Evolutionary conservation across 2,797 vertebrate species (phyloP), one percentile per base, ranked within the genome.

Genomic region (Oryzias sinensis): DNA sequence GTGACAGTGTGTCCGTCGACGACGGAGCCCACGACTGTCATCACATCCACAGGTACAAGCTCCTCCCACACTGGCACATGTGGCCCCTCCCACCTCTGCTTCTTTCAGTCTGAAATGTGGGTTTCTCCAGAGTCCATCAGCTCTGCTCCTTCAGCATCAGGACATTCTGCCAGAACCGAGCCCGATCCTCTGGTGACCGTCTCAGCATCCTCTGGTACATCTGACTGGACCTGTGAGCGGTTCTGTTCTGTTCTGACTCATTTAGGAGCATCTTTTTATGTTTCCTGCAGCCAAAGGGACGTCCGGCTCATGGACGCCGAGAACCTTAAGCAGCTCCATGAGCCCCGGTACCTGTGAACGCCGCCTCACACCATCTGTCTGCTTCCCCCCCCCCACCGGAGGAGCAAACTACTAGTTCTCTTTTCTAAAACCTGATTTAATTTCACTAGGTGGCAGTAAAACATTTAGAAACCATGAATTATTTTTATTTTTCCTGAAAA

Each of bases 1-100:
- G 43, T 84, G 17, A 77, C 87, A 0, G 65, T 41, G 54, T 93
- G 92, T 55, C n/a, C 24, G 42, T 46, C 13, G 0, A 2, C 67
- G 0, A 1, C 57, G 20, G 0, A 16, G 11, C 14, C 5, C 1
- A 1, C 54, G 27, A 1, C 51, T 15, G 14, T 1, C 22, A 14
- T 14, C 3, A n/a, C 66, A 17, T 27, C 11, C 46, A 13, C 46
- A n/a, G 56, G 66, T 62, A 46, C 44, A 5, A 20, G 13, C 14
- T 22, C 17, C n/a, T 46, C 44, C 20, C 44, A 46, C 44, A 13
- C 44, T 0, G 57, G 59, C 70, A 59, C 42, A 18, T 5, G 41
- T 2, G 7, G 40, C 15, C 27, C 22, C n/a, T 14, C 14, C 14
- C 25, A n/a, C 43, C 43, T 15, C n/a, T 14, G 5, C 6, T 5